Evolutionary conservation across 2,888 invertebrate genomes (phyloP).

Genomic region (Sinohyriopsis cumingii): DNA sequence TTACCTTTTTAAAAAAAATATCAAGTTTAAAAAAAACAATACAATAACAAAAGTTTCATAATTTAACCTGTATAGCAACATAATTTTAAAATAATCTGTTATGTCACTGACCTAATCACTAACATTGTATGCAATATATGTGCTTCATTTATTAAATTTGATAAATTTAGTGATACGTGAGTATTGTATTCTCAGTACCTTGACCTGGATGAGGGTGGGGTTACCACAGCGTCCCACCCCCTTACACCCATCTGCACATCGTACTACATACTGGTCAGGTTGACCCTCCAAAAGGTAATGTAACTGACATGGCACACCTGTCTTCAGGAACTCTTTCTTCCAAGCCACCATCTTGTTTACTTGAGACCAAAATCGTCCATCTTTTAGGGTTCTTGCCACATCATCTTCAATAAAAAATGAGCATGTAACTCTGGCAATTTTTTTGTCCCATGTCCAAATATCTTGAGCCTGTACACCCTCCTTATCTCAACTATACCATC

Average conservation of each 20-base stretch:
- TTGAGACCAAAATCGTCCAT: slow-evolving; percentile 52
- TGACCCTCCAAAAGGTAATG: slow-evolving; percentile 50
- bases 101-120: too few species aligned
- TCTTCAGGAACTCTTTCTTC: slow-evolving; percentile 33
- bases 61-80: too few species aligned
- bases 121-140: not conserved
- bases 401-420: slow-evolving; percentile 39
- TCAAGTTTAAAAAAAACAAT: too few species aligned
- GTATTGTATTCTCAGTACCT: slow-evolving; percentile 22
- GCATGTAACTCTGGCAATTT: too few species aligned
- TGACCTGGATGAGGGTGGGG: slow-evolving; percentile 42
- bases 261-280: slow-evolving; percentile 47
- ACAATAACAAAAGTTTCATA: too few species aligned
- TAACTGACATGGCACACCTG: slow-evolving; percentile 29
- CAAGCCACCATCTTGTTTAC: slow-evolving; percentile 46
- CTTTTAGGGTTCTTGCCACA: slow-evolving; percentile 45
- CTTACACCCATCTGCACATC: slow-evolving; percentile 49
- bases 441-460: too few species aligned
- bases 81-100: too few species aligned
- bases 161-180: not conserved
- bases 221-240: slow-evolving; percentile 51
- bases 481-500: too few species aligned
- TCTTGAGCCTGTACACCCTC: too few species aligned
- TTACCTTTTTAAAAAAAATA: too few species aligned
- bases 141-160: not conserved